Conservation (phyloP, 2,113 vertebrate species). For the Equus quagga region DNA sequence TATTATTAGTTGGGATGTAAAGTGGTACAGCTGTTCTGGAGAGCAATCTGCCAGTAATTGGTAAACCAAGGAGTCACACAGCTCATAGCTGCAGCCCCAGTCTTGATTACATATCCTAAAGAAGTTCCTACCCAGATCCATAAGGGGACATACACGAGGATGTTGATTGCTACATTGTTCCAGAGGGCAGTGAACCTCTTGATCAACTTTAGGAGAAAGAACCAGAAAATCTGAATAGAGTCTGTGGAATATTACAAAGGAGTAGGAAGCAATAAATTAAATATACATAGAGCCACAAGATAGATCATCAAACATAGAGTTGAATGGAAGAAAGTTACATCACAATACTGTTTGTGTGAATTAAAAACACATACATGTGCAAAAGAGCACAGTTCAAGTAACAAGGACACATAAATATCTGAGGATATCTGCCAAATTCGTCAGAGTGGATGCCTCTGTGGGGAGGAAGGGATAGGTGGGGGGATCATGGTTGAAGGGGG, state of each 20-base stretch:
- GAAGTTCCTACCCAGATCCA: background rate
- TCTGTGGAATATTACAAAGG: background rate
- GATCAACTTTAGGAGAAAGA: background rate
- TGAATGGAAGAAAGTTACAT: background rate
- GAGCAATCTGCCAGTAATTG: background rate
- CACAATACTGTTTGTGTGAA: background rate
- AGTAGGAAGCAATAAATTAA: background rate
- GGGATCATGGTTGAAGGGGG: background rate
- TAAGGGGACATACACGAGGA: background rate
- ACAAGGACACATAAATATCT: background rate
- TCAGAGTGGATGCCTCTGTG: background rate
- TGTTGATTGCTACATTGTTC: background rate
- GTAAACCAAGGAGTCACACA: background rate
- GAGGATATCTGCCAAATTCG: background rate
- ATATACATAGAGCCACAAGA: background rate
- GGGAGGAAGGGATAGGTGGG: background rate
- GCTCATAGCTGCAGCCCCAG: background rate
- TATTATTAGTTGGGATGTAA: background rate
- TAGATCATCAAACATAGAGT: background rate
- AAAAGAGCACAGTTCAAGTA: background rate
- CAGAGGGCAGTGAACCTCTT: background rate
- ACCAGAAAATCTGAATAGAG: conserved; percentile 13
- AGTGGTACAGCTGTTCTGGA: background rate
- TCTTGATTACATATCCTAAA: background rate
- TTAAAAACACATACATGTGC: background rate